Percentiles rank a stretch among this genome's conserved stretches.
Conservation (phyloP, 1,140 invertebrate genomes). For the Campoletis sonorensis region DNA sequence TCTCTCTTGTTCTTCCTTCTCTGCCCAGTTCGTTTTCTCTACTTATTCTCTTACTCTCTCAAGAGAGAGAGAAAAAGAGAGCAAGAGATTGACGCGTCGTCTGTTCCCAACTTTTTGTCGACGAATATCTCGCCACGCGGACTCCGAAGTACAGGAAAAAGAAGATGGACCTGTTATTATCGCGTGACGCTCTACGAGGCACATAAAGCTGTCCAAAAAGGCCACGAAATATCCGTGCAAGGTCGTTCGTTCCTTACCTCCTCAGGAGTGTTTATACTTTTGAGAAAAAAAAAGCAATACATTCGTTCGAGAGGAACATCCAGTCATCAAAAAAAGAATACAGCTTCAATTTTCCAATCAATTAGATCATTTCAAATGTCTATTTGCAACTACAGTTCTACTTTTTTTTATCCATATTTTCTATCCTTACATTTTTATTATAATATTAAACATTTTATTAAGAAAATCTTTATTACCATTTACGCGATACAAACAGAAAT, state of each 20-base stretch:
- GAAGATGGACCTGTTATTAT: constrained; percentile 62
- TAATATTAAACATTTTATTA: too few relatives aligned
- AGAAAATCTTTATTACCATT: too few relatives aligned
- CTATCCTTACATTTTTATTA: too few relatives aligned
- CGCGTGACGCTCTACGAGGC: constrained; percentile 58
- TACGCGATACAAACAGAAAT: too few relatives aligned
- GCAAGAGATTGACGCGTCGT: constrained; percentile 18
- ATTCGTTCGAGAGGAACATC: not conserved
- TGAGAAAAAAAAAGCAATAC: not conserved
- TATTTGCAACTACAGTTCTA: too few relatives aligned
- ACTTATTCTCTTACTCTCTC: not conserved
- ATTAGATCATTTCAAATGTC: too few relatives aligned
- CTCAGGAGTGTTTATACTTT: not conserved
- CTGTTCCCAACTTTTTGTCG: constrained; percentile 49
- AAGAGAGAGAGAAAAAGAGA: not conserved
- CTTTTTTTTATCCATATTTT: too few relatives aligned
- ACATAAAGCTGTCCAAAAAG: constrained; percentile 58
- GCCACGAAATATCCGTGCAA: constrained; percentile 12
- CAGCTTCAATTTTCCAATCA: not conserved
- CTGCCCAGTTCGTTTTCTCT: not conserved
- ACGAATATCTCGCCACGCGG: constrained; percentile 24
- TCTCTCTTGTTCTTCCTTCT: not conserved
- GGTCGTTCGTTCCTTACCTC: not conserved
- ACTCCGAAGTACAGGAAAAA: constrained; percentile 7
- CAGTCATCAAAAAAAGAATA: not conserved